These are phyloP conservation scores for Leucania comma DNA, from an alignment of 2,888 invertebrate species.

Conservation along the genomic window DNA sequence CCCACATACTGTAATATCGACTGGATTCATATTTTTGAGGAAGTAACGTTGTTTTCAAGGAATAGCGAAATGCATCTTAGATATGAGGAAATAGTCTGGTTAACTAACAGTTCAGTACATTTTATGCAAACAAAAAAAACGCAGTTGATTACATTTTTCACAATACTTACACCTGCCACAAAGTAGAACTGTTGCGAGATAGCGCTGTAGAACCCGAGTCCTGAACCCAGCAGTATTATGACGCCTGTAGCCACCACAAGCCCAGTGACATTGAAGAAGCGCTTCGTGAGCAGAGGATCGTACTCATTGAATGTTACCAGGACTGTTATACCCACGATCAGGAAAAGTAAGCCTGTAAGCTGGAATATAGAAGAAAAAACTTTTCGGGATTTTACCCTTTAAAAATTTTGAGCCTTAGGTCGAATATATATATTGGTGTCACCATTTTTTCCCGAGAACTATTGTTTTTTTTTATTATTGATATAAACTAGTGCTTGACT, in stretches of 20 bases:
- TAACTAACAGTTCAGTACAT: no score
- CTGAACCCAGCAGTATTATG: constrained; percentile 93
- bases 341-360: constrained; percentile 94
- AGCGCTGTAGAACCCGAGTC: constrained; percentile 97
- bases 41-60: neutral
- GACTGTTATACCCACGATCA: constrained; percentile 93
- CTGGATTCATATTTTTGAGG: constrained; percentile 42
- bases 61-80: neutral
- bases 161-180: constrained; percentile 92
- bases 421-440: no score
- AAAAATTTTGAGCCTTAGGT: no score
- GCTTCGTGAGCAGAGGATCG: constrained; percentile 90
- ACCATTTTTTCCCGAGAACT: no score
- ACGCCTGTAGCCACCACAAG: constrained; percentile 92
- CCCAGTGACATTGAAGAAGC: constrained; percentile 93
- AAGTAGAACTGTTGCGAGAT: constrained; percentile 95
- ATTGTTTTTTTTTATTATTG: no score
- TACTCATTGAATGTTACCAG: constrained; percentile 91
- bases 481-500: no score
- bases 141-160: no score
- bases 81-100: neutral
- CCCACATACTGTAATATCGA: constrained; percentile 79
- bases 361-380: constrained; percentile 71
- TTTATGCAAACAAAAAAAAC: no score
- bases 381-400: no score